Base-by-base conservation (phyloP, 2,888 invertebrate genomes). In the Caenorhabditis afra region DNA sequence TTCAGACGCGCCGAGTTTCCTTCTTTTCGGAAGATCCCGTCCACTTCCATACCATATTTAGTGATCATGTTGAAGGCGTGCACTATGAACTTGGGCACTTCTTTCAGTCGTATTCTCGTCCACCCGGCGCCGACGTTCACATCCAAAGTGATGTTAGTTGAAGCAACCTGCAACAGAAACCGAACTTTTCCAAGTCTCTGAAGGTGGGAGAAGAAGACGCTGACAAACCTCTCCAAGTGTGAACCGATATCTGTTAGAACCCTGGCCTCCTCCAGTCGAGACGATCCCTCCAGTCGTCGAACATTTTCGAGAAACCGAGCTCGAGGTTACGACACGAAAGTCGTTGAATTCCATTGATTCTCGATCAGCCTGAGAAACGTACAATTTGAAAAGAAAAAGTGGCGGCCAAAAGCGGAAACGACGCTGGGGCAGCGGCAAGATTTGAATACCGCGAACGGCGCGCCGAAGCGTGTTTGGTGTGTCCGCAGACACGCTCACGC, bases 11-110 rank as follows among this genome's bases (percentile, higher is more conserved):
- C 68, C 4, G 76, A 67, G 58, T 82, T 84, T 22, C 87, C 87
- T 44, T 87, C 84, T 57, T 82, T 83, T 10, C 87, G 81, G 45
- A 87, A 87, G n/a, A 87, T 79, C 8, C 87, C 87, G 62, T 87
- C 87, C n/a, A 73, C 68, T 20, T 70, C 47, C 53, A 68, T 61
- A 8, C 83, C 86, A 47, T 75, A 67, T n/a, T 74, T 70, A 12
- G 65, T 49, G 49, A 87, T 81, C 55, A 68, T 79, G 41, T 76
- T 77, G 65, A 87, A 87, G 7, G 87, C 87, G 52, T 85, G 75
- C n/a, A 87, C 73, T n/a, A 87, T 57, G 58, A 87, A 87, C 14
- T 83, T 70, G 12, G 79, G 79, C 16, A 80, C 79, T 12, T 75
- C 70, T 47, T 71, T 74, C 37, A 80, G 62, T 3, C 66, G 64